Evolutionary conservation across 2,888 invertebrate species (phyloP).

Genomic region (Monoplex corrugatus): DNA sequence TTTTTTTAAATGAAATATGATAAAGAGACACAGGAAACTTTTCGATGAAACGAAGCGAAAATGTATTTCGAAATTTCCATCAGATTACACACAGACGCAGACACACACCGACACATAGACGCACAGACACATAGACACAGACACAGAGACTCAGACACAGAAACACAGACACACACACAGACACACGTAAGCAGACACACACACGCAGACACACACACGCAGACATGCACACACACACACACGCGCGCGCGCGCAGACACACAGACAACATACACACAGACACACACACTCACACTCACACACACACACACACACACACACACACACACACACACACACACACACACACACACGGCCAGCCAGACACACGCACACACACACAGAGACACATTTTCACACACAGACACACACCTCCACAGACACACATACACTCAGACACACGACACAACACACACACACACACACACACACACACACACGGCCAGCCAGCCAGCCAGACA

Average conservation of each 20-base stretch:
- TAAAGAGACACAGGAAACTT: too few species aligned
- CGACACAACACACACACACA: background rate
- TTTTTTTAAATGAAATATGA: too few species aligned
- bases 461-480: background rate
- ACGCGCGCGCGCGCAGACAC: background rate
- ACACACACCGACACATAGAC: background rate
- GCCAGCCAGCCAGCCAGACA: background rate
- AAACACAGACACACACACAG: background rate
- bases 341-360: background rate
- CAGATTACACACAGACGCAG: background rate
- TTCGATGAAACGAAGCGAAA: too few species aligned
- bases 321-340: background rate
- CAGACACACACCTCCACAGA: too few species aligned
- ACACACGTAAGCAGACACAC: background rate
- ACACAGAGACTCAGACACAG: background rate
- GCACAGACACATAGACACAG: background rate
- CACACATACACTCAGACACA: background rate
- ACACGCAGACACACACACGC: background rate
- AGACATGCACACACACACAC: background rate
- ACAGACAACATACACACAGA: background rate
- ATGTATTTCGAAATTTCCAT: too few species aligned
- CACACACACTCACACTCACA: background rate
- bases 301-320: background rate
- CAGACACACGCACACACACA: background rate
- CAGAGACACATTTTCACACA: too few species aligned